These are phyloP conservation scores for Cylas formicarius DNA, from an alignment of 1,140 invertebrate species.

Conservation along the genomic window DNA sequence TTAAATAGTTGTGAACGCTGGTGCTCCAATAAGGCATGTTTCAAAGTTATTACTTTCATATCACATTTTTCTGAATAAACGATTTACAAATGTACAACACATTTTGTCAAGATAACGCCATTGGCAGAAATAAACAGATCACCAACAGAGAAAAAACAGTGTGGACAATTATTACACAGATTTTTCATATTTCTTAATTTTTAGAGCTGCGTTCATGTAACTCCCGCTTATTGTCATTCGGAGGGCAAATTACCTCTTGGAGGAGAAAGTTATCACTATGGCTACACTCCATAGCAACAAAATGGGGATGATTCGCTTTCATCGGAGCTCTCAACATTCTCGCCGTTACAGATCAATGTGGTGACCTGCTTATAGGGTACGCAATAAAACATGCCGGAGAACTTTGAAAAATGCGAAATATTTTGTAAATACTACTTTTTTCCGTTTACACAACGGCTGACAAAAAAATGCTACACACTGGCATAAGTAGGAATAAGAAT, in stretches of 20 bases:
- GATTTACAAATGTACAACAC: not conserved
- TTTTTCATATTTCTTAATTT: conserved; percentile 20
- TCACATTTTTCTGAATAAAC: no score
- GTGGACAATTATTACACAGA: conserved; percentile 3
- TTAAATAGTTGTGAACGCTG: no score
- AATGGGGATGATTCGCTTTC: conserved; percentile 26
- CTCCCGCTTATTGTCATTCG: conserved; percentile 19
- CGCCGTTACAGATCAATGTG: conserved; percentile 23
- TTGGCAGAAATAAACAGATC: conserved; percentile 7
- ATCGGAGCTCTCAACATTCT: conserved; percentile 11
- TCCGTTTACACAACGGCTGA: not conserved
- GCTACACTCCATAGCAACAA: conserved; percentile 35
- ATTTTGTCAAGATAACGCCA: not conserved
- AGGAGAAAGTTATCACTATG: conserved; percentile 33
- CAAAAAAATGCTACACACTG: not conserved
- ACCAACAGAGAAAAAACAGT: conserved; percentile 4
- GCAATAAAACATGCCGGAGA: conserved; percentile 4
- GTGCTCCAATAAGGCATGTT: no score
- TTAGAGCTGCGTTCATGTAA: conserved; percentile 20
- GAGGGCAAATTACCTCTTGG: conserved; percentile 16
- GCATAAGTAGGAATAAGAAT: conserved; percentile 3
- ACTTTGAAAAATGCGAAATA: conserved; percentile 2
- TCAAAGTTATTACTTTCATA: no score
- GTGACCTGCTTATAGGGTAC: conserved; percentile 18
- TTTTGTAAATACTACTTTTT: no score